These are phyloP conservation scores for Drosophila murphyi DNA, from an alignment of 1,140 invertebrate species.

Conservation along the genomic window DNA sequence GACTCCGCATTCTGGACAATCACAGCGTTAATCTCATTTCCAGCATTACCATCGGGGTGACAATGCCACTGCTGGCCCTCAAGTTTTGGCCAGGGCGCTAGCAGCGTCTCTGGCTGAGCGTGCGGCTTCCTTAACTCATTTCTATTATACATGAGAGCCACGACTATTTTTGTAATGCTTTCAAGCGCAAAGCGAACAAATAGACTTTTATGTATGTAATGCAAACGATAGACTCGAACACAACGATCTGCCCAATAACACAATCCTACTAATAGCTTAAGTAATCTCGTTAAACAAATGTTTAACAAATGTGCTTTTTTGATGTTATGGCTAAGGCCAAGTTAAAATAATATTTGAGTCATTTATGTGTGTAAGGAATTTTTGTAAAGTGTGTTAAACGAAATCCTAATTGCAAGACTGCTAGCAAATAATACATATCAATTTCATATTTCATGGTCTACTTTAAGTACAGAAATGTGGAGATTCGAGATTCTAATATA, in stretches of 20 bases:
- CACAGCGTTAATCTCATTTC: conserved; percentile 95
- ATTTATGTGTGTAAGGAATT: too few species aligned
- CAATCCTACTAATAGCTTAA: conserved; percentile 5
- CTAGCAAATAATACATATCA: too few species aligned
- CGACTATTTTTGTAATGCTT: conserved; percentile 55
- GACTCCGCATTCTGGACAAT: conserved; percentile 93
- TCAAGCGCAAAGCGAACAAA: conserved; percentile 44
- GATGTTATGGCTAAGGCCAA: too few species aligned
- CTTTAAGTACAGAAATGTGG: too few species aligned
- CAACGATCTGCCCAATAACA: conserved; percentile 20
- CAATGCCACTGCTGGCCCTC: conserved; percentile 90
- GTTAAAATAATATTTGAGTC: too few species aligned
- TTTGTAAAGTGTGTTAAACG: too few species aligned
- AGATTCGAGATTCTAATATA: background rate
- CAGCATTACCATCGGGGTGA: conserved; percentile 90
- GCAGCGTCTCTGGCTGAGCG: background rate
- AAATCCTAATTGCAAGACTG: too few species aligned
- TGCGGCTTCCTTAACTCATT: background rate
- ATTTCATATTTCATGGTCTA: too few species aligned
- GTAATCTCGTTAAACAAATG: background rate
- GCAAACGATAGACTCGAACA: conserved; percentile 49
- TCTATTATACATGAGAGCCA: conserved; percentile 11
- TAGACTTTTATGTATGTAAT: conserved; percentile 36
- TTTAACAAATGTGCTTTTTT: too few species aligned
- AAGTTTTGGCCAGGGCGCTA: conserved; percentile 86